Evolutionary conservation across 2,888 invertebrate species (phyloP).

Genomic region (Patella ulyssiponensis): DNA sequence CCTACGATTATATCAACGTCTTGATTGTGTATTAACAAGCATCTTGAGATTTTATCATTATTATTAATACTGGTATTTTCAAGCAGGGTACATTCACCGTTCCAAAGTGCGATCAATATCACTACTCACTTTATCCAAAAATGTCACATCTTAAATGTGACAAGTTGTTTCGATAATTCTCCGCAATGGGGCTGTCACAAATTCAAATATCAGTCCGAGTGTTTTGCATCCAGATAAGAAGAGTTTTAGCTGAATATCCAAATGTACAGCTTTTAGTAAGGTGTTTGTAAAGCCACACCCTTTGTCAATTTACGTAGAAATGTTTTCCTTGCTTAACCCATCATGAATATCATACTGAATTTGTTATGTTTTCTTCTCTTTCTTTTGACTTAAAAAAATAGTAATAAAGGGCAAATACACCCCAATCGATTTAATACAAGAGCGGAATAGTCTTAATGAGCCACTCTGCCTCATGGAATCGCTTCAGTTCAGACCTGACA

Average conservation of each 20-base stretch:
- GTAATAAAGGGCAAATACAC: conserved; percentile 23
- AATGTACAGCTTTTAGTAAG: conserved; percentile 34
- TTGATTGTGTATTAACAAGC: background rate
- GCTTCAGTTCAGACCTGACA: conserved; percentile 19
- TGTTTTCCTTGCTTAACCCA: conserved; percentile 24
- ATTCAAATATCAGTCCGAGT: conserved; percentile 37
- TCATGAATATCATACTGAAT: conserved; percentile 40
- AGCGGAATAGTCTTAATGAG: conserved; percentile 25
- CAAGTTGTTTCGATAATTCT: conserved; percentile 22
- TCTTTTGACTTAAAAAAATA: conserved; percentile 26
- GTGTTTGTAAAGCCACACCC: conserved; percentile 29
- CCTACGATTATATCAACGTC: background rate
- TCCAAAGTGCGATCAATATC: background rate
- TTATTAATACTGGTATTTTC: background rate
- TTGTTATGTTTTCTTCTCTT: conserved; percentile 32
- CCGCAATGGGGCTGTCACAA: conserved; percentile 29
- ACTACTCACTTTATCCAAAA: too few species aligned
- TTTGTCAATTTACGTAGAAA: conserved; percentile 26
- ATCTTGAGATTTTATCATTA: background rate
- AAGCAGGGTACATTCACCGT: background rate
- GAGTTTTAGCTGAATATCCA: conserved; percentile 30
- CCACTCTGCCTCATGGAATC: conserved; percentile 32
- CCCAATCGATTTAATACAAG: conserved; percentile 37
- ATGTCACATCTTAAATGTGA: too few species aligned
- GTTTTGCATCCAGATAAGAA: conserved; percentile 41